Conservation (phyloP, 2,113 vertebrate genomes). For the Mobula hypostoma region DNA sequence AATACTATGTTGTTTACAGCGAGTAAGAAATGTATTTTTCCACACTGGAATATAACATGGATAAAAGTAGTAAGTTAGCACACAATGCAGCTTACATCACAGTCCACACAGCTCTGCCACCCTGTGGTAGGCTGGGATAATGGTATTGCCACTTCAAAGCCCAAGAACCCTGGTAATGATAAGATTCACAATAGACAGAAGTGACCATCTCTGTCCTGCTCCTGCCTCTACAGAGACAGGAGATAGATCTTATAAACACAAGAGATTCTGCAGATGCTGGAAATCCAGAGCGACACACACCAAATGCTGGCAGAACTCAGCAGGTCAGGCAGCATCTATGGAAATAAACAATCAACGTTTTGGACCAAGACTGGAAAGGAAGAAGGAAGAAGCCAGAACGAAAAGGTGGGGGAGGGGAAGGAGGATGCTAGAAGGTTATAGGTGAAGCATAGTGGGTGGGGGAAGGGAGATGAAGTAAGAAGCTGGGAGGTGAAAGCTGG, state of each 20-base stretch:
- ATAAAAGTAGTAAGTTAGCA: not conserved
- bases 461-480: too few relatives aligned
- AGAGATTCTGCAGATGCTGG: too few relatives aligned
- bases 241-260: not conserved
- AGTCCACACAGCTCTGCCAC: not conserved
- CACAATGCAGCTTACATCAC: not conserved
- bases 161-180: not conserved
- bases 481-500: too few relatives aligned
- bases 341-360: too few relatives aligned
- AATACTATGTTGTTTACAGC: slow-evolving; percentile 20
- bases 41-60: slow-evolving; percentile 11
- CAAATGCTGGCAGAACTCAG: too few relatives aligned
- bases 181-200: not conserved
- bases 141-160: not conserved
- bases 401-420: too few relatives aligned
- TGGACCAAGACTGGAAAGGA: too few relatives aligned
- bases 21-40: slow-evolving; percentile 7
- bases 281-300: too few relatives aligned
- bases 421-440: too few relatives aligned
- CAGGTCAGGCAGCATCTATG: too few relatives aligned
- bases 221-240: not conserved
- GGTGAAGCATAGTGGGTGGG: too few relatives aligned
- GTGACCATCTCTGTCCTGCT: not conserved
- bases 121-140: slow-evolving; percentile 18
- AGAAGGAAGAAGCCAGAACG: too few relatives aligned